These are phyloP conservation scores for Lathronympha strigana DNA, from an alignment of 2,888 invertebrate genomes.

Conservation along the genomic window DNA sequence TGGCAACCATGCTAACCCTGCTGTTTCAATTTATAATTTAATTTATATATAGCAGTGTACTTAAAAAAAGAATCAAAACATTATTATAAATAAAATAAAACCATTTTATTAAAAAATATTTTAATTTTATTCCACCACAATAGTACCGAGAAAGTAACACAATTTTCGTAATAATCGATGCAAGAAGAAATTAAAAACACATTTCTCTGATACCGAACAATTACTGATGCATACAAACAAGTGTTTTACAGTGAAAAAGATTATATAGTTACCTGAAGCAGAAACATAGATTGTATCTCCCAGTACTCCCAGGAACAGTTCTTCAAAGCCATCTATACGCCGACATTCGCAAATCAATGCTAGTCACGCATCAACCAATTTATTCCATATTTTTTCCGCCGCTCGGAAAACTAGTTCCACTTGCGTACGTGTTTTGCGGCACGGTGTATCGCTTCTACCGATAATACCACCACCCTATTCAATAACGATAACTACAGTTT, in stretches of 20 bases:
- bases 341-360: slow-evolving; percentile 47
- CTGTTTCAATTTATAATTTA: too few species aligned
- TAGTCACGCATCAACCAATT: slow-evolving; percentile 56
- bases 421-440: slow-evolving; percentile 64
- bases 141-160: neutral
- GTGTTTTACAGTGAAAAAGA: slow-evolving; percentile 20
- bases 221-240: slow-evolving; percentile 16
- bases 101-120: too few species aligned
- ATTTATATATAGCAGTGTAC: too few species aligned
- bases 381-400: slow-evolving; percentile 59
- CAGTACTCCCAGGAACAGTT: slow-evolving; percentile 1
- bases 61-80: too few species aligned
- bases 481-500: slow-evolving; percentile 15
- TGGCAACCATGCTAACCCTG: too few species aligned
- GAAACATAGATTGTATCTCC: slow-evolving; percentile 22
- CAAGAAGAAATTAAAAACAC: slow-evolving; percentile 9
- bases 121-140: too few species aligned
- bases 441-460: slow-evolving; percentile 49
- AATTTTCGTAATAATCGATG: slow-evolving; percentile 1
- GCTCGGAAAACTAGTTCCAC: slow-evolving; percentile 60
- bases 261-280: slow-evolving; percentile 24
- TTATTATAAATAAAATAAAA: too few species aligned
- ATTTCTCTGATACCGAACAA: slow-evolving; percentile 8
- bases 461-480: slow-evolving; percentile 8
- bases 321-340: slow-evolving; percentile 34